Evolutionary conservation across 2,888 invertebrate genomes (phyloP).

Genomic region (Tribolium freemani): DNA sequence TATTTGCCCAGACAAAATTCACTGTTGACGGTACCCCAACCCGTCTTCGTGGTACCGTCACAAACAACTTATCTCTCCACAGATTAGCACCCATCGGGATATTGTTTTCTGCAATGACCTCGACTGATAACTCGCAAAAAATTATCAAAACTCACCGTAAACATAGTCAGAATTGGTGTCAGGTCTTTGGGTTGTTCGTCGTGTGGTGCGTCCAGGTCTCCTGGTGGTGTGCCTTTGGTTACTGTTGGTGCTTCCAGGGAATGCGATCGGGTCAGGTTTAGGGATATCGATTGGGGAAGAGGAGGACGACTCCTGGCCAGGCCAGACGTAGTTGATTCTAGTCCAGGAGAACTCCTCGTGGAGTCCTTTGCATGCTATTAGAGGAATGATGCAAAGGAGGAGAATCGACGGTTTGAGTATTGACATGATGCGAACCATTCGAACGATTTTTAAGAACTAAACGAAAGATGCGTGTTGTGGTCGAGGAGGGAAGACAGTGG

Average conservation of each 20-base stretch:
- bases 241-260: slow-evolving; percentile 20
- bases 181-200: slow-evolving; percentile 8
- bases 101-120: slow-evolving; percentile 70
- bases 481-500: neutral
- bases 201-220: neutral
- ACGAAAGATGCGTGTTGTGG: neutral
- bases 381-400: neutral
- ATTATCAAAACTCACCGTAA: slow-evolving; percentile 19
- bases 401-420: neutral
- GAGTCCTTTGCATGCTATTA: slow-evolving; percentile 51
- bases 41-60: slow-evolving; percentile 81
- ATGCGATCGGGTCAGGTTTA: neutral
- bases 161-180: slow-evolving; percentile 21
- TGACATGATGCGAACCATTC: neutral
- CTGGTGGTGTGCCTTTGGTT: neutral
- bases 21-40: slow-evolving; percentile 71
- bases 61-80: slow-evolving; percentile 77
- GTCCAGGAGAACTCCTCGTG: slow-evolving; percentile 66
- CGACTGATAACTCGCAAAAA: neutral
- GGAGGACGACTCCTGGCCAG: neutral
- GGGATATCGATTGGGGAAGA: neutral
- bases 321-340: slow-evolving; percentile 58
- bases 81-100: slow-evolving; percentile 78
- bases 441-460: neutral
- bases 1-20: slow-evolving; percentile 65